These are phyloP conservation scores for Elysia crispata DNA, from an alignment of 2,888 invertebrate species.

Conservation along the genomic window DNA sequence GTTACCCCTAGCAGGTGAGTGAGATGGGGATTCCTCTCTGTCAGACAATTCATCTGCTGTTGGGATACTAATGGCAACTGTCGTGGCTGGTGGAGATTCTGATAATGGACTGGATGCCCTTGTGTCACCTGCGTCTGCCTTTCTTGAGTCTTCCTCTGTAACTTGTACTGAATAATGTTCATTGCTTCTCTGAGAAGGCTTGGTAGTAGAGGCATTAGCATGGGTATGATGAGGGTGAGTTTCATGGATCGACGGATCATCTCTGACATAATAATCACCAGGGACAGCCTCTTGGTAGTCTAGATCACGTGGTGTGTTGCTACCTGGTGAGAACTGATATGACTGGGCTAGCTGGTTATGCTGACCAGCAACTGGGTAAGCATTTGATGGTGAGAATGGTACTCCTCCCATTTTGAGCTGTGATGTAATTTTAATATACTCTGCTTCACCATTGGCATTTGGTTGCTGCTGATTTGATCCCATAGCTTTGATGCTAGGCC, in stretches of 20 bases:
- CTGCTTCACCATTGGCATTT: slow-evolving; percentile 55
- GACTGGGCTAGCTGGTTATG: background rate
- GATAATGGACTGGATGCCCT: background rate
- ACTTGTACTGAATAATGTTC: no score
- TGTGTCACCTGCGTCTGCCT: background rate
- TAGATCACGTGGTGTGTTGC: slow-evolving; percentile 25
- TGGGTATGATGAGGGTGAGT: background rate
- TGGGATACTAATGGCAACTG: slow-evolving; percentile 66
- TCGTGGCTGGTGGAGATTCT: slow-evolving; percentile 40
- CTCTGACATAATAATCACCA: background rate
- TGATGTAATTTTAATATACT: slow-evolving; percentile 69
- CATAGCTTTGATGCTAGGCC: slow-evolving; percentile 52
- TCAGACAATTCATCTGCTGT: slow-evolving; percentile 67
- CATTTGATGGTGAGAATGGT: background rate
- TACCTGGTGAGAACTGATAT: slow-evolving; percentile 13
- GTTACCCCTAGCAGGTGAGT: slow-evolving; percentile 18
- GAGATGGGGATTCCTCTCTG: slow-evolving; percentile 55
- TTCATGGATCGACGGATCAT: background rate
- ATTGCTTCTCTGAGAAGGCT: background rate
- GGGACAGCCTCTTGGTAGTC: background rate
- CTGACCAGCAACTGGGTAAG: background rate
- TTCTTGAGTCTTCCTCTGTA: no score
- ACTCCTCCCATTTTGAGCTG: slow-evolving; percentile 56
- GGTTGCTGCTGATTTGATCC: slow-evolving; percentile 43
- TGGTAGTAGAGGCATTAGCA: background rate